Evolutionary conservation across 2,888 invertebrate genomes (phyloP).

Genomic region (Microdon myrmicae): DNA sequence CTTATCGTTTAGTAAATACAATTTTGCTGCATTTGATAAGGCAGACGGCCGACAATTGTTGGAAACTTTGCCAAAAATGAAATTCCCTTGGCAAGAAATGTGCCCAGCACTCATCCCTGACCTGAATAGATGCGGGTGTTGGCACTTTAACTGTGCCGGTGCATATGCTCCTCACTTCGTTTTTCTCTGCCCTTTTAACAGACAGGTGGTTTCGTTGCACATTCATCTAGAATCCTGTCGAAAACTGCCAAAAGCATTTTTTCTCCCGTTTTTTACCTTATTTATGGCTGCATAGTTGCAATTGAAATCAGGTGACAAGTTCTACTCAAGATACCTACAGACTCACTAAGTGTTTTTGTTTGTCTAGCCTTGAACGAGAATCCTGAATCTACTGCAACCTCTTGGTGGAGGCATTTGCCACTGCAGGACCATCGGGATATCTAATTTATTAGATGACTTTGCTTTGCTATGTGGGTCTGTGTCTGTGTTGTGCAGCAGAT

Average conservation of each 20-base stretch:
- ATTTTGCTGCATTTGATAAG: conserved; percentile 49
- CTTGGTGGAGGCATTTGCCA: conserved; percentile 37
- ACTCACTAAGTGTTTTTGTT: conserved; percentile 2
- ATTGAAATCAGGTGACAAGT: conserved; percentile 46
- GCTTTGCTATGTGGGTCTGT: too few species aligned
- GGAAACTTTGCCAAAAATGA: conserved; percentile 33
- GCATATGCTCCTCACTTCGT: conserved; percentile 2
- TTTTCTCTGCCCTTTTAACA: conserved; percentile 1
- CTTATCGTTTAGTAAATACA: conserved; percentile 46
- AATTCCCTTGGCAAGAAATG: conserved; percentile 5
- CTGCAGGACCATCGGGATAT: conserved; percentile 20
- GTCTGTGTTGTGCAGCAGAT: too few species aligned
- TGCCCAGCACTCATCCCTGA: conserved; percentile 15
- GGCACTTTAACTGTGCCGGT: too few species aligned
- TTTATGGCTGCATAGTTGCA: conserved; percentile 47
- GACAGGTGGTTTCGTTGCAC: conserved; percentile 28
- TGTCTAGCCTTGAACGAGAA: conserved; percentile 14
- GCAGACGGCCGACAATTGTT: conserved; percentile 11
- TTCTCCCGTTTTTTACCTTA: conserved; percentile 25
- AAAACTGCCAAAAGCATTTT: conserved; percentile 33
- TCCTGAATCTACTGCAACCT: conserved; percentile 17
- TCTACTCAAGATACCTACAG: conserved; percentile 11
- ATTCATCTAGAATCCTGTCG: conserved; percentile 5
- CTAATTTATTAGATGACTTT: conserved; percentile 21
- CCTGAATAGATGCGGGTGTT: neutral